Percentiles rank a stretch among this genome's conserved stretches.
Evolutionary conservation across 2,797 vertebrate genomes (phyloP).

Genomic region (Alauda arvensis): DNA sequence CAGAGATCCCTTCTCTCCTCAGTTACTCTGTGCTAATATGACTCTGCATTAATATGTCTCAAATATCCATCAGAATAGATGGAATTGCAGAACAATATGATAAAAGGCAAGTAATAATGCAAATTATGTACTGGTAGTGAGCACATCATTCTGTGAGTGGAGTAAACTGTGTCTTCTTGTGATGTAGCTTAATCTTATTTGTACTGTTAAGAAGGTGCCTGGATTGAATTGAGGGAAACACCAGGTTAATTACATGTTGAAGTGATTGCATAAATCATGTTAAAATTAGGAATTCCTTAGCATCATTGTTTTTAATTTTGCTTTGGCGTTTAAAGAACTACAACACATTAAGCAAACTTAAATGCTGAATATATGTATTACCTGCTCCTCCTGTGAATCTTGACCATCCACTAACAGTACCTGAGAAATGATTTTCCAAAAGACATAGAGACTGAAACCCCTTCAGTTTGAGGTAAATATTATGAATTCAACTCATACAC

Average conservation of each 20-base stretch:
- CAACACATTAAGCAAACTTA: not conserved
- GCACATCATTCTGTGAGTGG: not conserved
- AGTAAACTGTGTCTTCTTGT: not conserved
- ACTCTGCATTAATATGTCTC: not conserved
- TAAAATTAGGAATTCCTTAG: not conserved
- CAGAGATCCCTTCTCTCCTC: not conserved
- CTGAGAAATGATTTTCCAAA: not conserved
- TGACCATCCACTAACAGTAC: not conserved
- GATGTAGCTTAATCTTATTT: slow-evolving; percentile 42
- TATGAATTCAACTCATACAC: not conserved
- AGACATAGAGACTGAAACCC: not conserved
- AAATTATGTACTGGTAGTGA: not conserved
- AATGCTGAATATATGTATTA: not conserved
- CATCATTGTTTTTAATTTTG: not conserved
- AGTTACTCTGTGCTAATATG: not conserved
- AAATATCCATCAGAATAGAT: not conserved
- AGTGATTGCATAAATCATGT: not conserved
- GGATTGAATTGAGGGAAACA: not conserved
- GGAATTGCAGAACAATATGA: not conserved
- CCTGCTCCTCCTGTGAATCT: not conserved
- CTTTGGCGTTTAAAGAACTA: not conserved
- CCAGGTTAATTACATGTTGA: not conserved
- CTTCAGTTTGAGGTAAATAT: slow-evolving; percentile 14
- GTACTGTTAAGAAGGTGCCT: not conserved
- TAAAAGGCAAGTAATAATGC: not conserved